Percentiles rank a stretch among this genome's conserved stretches.
phyloP scores from a whole-genome alignment of 2,113 vertebrate genomes.

The Clupea harengus region DNA sequence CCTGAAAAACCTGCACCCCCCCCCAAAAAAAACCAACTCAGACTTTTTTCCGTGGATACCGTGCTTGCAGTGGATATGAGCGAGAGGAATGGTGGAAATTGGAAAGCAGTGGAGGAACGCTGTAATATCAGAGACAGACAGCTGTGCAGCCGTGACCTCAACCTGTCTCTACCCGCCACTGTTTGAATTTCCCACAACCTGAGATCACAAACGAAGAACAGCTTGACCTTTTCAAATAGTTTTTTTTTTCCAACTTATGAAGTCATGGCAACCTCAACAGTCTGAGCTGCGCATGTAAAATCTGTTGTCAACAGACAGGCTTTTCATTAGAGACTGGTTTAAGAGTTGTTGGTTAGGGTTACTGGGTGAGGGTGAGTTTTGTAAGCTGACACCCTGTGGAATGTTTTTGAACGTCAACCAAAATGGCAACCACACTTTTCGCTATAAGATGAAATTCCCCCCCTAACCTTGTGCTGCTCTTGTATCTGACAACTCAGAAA shows the following conservation, averaged over 20 bases:
- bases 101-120: not conserved
- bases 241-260: not conserved
- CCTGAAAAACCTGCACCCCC: not conserved
- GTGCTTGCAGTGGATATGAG: not conserved
- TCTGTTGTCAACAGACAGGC: not conserved
- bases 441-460: not conserved
- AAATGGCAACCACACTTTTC: not conserved
- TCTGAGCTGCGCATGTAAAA: not conserved
- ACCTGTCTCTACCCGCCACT: not conserved
- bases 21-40: not conserved
- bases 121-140: not conserved
- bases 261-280: not conserved
- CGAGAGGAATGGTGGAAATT: not conserved
- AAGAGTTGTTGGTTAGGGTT: not conserved
- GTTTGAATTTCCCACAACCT: slow-evolving; percentile 11
- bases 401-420: not conserved
- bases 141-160: not conserved
- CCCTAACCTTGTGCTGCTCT: not conserved
- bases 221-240: not conserved
- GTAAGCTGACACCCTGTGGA: not conserved
- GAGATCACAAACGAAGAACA: not conserved
- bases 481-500: not conserved
- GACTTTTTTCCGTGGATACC: not conserved
- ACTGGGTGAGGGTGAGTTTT: not conserved
- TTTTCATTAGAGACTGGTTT: not conserved